phyloP scores from a whole-genome alignment of 2,797 vertebrate genomes.

The Sebastes taczanowskii region DNA sequence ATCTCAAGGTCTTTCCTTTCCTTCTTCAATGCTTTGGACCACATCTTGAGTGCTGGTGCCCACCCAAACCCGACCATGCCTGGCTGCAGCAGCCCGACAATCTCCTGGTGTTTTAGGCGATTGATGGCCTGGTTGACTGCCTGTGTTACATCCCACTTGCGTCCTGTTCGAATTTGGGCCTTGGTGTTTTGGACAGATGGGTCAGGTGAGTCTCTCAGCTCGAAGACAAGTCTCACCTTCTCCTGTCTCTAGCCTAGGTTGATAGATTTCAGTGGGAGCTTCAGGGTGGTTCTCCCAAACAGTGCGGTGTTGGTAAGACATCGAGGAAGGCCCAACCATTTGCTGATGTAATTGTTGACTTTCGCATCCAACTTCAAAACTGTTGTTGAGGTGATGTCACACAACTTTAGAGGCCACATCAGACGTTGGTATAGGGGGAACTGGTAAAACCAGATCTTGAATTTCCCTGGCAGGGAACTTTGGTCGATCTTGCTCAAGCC shows the following conservation, averaged over 20 bases:
- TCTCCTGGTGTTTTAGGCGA: not conserved
- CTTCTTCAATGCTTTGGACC: not conserved
- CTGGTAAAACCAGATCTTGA: too few species aligned
- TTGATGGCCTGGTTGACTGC: not conserved
- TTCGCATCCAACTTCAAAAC: not conserved
- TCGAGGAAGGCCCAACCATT: too few species aligned
- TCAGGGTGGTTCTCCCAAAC: too few species aligned
- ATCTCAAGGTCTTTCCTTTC: too few species aligned
- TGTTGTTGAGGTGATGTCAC: too few species aligned
- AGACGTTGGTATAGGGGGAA: too few species aligned
- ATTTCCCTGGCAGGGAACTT: too few species aligned
- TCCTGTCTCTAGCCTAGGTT: not conserved
- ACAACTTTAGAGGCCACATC: too few species aligned
- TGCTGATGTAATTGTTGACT: too few species aligned
- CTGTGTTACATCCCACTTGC: not conserved
- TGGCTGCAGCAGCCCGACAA: not conserved
- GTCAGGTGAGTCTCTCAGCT: not conserved
- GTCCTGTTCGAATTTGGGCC: not conserved
- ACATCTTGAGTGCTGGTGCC: not conserved
- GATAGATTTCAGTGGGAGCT: too few species aligned
- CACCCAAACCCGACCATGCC: not conserved
- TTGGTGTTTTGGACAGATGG: not conserved
- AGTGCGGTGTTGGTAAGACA: too few species aligned
- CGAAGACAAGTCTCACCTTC: not conserved
- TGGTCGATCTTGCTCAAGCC: too few species aligned